A percentile compares a stretch with the other conserved stretches of the same genome.
phyloP scores from a whole-genome alignment of 2,888 invertebrate species.

The Drosophila macrothrix region DNA sequence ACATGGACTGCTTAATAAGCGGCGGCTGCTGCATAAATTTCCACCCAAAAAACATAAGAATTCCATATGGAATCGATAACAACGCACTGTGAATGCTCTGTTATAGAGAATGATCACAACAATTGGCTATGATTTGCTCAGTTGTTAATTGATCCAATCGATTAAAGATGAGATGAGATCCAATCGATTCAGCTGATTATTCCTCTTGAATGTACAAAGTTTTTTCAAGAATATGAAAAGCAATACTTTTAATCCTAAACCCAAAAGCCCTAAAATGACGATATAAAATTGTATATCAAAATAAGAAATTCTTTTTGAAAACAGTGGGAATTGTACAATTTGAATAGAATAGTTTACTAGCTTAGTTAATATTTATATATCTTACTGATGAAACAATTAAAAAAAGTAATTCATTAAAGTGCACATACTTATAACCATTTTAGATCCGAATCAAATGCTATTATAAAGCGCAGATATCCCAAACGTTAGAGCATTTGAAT shows the following conservation, averaged over 20 bases:
- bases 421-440: neutral
- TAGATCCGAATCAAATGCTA: neutral
- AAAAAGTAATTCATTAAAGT: neutral
- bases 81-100: constrained; percentile 29
- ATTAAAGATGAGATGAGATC: neutral
- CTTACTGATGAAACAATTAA: neutral
- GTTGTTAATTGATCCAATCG: neutral
- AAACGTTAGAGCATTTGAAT: constrained; percentile 31
- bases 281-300: neutral
- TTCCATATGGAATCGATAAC: neutral
- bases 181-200: neutral
- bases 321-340: neutral
- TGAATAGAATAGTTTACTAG: neutral
- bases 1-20: constrained; percentile 76
- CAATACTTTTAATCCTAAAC: neutral
- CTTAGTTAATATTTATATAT: neutral
- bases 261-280: neutral
- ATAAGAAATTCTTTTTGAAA: neutral
- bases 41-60: constrained; percentile 48
- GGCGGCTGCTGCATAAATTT: constrained; percentile 80
- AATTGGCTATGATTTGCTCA: neutral
- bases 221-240: neutral
- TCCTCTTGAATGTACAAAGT: neutral
- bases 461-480: neutral
- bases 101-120: neutral